Evolutionary conservation across 2,888 invertebrate genomes (phyloP).

Genomic region (Andrena dorsata): DNA sequence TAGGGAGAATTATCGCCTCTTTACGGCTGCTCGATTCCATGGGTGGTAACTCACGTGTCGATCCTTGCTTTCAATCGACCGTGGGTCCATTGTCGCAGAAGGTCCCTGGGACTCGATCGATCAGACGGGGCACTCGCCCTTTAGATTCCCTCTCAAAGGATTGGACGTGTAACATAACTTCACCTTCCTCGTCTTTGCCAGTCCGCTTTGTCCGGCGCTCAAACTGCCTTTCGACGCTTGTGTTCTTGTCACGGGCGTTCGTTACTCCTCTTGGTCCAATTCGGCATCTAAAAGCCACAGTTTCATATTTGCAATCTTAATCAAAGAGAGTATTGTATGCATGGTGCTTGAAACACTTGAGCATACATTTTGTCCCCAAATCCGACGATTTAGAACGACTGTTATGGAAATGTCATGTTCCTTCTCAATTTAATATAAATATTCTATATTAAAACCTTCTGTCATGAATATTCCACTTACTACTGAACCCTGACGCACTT

Average conservation of each 20-base stretch:
- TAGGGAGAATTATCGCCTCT: background rate
- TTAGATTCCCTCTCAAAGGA: conserved; percentile 31
- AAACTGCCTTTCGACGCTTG: conserved; percentile 29
- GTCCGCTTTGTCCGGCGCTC: conserved; percentile 10
- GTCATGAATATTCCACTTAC: too few species aligned
- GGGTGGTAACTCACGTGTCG: conserved; percentile 46
- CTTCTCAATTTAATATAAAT: too few species aligned
- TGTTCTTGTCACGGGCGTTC: conserved; percentile 5
- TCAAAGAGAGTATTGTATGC: background rate
- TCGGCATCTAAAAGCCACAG: background rate
- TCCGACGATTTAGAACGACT: too few species aligned
- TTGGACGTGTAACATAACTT: conserved; percentile 16
- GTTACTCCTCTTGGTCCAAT: background rate
- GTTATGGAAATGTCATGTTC: too few species aligned
- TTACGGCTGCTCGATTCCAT: background rate
- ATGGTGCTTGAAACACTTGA: too few species aligned
- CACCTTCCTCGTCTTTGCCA: conserved; percentile 14
- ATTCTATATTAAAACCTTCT: too few species aligned
- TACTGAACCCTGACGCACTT: too few species aligned
- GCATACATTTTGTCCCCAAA: background rate
- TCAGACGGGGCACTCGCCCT: conserved; percentile 3
- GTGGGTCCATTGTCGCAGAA: conserved; percentile 24
- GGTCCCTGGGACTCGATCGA: conserved; percentile 16
- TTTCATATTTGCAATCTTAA: background rate
- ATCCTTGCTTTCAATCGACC: conserved; percentile 43